Evolutionary conservation across 2,888 invertebrate species (phyloP), one percentile per base, ranked within the genome.

Genomic region (Parascotia fuliginaria): DNA sequence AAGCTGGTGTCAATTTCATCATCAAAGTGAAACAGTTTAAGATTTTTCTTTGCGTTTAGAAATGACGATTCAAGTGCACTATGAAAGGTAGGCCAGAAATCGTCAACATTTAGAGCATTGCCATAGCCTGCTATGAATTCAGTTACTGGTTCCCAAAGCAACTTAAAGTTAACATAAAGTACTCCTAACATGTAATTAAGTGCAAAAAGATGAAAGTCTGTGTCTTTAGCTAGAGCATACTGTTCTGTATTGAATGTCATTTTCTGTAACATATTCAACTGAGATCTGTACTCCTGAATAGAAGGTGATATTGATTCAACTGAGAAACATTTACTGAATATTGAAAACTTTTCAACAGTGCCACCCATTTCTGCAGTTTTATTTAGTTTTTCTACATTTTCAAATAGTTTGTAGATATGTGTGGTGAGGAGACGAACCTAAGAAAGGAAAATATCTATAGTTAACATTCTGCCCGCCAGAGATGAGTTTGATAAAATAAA

Each of bases 101-200:
- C 88, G n/a, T 93, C 85, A 0, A 85, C 72, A 0, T 89, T 75
- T 71, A 95, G 80, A 0, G 94, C 93, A 69, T 92, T 93, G 0
- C 97, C 96, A 77, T 96, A 96, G 0, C 95, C 93, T 1, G 95
- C 93, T 37, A 98, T 94, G 31, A 98, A 92, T 73, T 96, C 94
- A 11, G 93, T 91, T 0, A 96, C 92, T 0, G 98, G 97, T 55
- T 96, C 95, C 98, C 98, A 98, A 0, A 99, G 81, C 9, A 97
- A 89, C 65, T 96, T 96, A 73, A 99, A 98, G 80, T 98, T 98
- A 13, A 96, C 93, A 80, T 96, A 97, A 39, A 98, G 88, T 51
- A 95, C 93, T 1, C 98, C 98, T 24, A 98, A 92, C 70, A 98
- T 93, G 72, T 96, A 97, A 54, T 95, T 93, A 13, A 99, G 77